Evolutionary conservation across 2,113 vertebrate genomes (phyloP), one percentile per base, ranked within the genome.

Genomic region (Tragelaphus strepsiceros): DNA sequence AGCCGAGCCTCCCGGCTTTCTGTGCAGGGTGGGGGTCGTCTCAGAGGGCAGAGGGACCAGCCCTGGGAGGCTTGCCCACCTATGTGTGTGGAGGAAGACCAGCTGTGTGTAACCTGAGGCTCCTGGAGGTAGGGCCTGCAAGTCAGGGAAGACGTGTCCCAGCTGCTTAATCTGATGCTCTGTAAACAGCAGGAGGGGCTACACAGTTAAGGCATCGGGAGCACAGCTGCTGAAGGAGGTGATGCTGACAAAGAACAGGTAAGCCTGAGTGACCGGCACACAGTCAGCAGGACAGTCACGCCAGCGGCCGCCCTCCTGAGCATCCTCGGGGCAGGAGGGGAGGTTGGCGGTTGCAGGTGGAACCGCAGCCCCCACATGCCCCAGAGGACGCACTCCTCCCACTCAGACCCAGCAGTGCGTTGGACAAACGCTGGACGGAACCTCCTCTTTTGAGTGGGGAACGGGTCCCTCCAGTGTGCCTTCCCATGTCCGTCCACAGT

Each of bases 151-250:
- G 19, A 71, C 5, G 17, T 21, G 17, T 71, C 64, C 17, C 67
- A 71, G 67, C 67, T 71, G 10, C 67, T 71, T 22, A 22, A 39
- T 39, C 67, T 22, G 19, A 14, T 98, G 98, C 97, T 91, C 54
- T 98, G 97, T 96, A 95, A 98, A 98, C 97, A 97, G 94, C 93
- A 0, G 12, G 96, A 92, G 97, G 95, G 96, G n/a, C 95, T 93
- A 97, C 96, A 90, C 88, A 77, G 53, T 97, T 98, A 97, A 98
- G 98, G 98, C 97, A 94, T 97, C 96, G 93, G 95, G 97, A 98
- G 97, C 96, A 93, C 2, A 97, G 83, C 93, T 96, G 88, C 93
- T 97, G 58, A 62, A 94, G 92, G 84, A 96, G 61, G 91, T 84
- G 80, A 97, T 77, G 74, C 83, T 95, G 90, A 67, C 92, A 62